Conservation (phyloP, 2,888 invertebrate genomes). For the Ernsta delagoae region DNA sequence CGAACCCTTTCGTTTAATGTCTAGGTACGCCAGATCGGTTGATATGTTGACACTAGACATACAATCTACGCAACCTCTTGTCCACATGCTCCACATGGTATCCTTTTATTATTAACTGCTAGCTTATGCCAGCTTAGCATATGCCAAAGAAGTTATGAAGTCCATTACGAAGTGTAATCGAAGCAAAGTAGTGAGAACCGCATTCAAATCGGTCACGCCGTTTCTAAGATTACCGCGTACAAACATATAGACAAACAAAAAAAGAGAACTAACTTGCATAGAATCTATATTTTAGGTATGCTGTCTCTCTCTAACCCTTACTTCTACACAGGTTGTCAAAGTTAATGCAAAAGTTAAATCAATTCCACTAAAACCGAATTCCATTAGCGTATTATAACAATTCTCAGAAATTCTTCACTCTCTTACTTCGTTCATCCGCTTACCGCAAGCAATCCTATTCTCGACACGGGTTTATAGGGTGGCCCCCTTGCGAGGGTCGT, state of each 20-base stretch:
- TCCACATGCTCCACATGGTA: background rate
- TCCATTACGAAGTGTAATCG: too few species aligned
- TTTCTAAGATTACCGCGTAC: too few species aligned
- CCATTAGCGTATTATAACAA: background rate
- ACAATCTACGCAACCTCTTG: background rate
- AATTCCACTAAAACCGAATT: background rate
- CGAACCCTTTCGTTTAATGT: background rate
- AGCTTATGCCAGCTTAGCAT: too few species aligned
- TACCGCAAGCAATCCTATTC: conserved; percentile 55
- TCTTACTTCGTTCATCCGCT: conserved; percentile 16
- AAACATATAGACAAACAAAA: too few species aligned
- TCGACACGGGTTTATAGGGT: conserved; percentile 56
- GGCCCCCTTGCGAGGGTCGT: conserved; percentile 67
- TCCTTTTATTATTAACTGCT: background rate
- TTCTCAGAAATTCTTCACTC: conserved; percentile 29
- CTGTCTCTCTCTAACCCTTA: too few species aligned
- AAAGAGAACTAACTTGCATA: too few species aligned
- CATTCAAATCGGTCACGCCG: too few species aligned
- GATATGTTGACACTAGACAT: conserved; percentile 2
- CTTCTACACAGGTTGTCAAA: too few species aligned
- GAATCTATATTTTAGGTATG: too few species aligned
- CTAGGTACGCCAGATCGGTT: background rate
- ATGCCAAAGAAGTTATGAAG: too few species aligned
- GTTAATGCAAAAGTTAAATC: too few species aligned
- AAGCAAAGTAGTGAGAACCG: too few species aligned